Evolutionary conservation across 2,888 invertebrate genomes (phyloP).

Genomic region (Dexiosoma caninum): DNA sequence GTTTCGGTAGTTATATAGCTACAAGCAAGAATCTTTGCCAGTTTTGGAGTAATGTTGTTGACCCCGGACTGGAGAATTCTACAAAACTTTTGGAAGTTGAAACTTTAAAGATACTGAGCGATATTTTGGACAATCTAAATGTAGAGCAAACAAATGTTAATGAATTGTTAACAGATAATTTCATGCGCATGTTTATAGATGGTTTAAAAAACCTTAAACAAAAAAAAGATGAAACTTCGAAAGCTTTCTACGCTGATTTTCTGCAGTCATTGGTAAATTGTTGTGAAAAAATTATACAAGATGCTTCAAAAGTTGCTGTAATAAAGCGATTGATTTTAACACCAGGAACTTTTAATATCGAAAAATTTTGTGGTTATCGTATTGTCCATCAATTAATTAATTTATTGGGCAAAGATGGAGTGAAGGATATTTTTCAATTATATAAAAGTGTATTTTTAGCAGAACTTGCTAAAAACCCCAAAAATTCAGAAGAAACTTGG

Average conservation of each 20-base stretch:
- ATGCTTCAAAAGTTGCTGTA: slow-evolving; percentile 80
- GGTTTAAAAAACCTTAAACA: slow-evolving; percentile 80
- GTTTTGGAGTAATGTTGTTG: slow-evolving; percentile 81
- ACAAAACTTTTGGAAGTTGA: slow-evolving; percentile 81
- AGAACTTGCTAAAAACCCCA: slow-evolving; percentile 78
- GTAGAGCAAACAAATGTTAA: slow-evolving; percentile 78
- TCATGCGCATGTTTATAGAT: slow-evolving; percentile 82
- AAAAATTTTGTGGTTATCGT: slow-evolving; percentile 84
- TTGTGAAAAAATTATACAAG: slow-evolving; percentile 79
- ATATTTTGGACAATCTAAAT: slow-evolving; percentile 77
- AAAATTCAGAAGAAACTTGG: slow-evolving; percentile 79
- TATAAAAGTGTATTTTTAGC: slow-evolving; percentile 82
- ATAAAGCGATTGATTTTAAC: slow-evolving; percentile 83
- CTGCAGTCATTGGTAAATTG: slow-evolving; percentile 79
- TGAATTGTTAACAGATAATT: slow-evolving; percentile 82
- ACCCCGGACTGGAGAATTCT: slow-evolving; percentile 78
- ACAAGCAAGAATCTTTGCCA: slow-evolving; percentile 79
- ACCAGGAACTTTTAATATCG: slow-evolving; percentile 86
- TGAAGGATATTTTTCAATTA: slow-evolving; percentile 82
- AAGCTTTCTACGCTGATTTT: slow-evolving; percentile 77
- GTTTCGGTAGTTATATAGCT: slow-evolving; percentile 80
- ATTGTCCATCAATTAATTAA: slow-evolving; percentile 82
- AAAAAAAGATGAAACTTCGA: slow-evolving; percentile 68
- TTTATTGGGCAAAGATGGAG: slow-evolving; percentile 81
- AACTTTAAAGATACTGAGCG: slow-evolving; percentile 81